Evolutionary conservation across 2,797 vertebrate species (phyloP), one percentile per base, ranked within the genome.

Genomic region (Muraenolepis orangiensis): DNA sequence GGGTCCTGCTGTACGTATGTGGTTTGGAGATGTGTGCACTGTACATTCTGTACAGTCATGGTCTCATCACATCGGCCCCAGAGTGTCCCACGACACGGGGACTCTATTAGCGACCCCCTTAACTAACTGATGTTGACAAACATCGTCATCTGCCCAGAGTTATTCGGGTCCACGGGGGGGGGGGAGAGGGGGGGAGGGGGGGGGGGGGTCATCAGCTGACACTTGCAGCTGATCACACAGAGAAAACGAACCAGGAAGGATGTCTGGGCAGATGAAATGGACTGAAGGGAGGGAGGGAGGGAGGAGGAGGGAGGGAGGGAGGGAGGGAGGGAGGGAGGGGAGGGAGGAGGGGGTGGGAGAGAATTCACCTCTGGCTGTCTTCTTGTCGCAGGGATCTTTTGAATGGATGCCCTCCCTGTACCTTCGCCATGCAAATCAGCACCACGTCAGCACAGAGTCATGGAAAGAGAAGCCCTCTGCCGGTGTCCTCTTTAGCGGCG

Each of bases 381-480:
- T 42, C 64, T 68, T 74, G 77, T 71, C 80, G 4, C 34, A 76
- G 76, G 66, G 76, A 69, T 71, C 75, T 61, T 82, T 79, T 80
- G 71, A 82, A 86, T 82, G 77, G 67, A 79, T 77, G 69, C 69
- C 61, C 20, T 42, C 77, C 51, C 78, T 80, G n/a, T n/a, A n/a
- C 81, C 77, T 1, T 7, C 16, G 46, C 18, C 31, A 82, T 84
- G 74, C 66, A 72, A 74, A 85, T 88, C 87, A 85, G 84, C 86
- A 82, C 85, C 82, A 80, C 83, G 89, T 91, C 90, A 91, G 88
- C 90, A 90, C 74, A 81, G n/a, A 80, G 76, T 64, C 1, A 78
- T 30, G 80, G 82, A 86, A 87, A 87, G 83, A 86, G 81, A 89
- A 87, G 82, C 76, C 80, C 80, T 71, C 28, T 51, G n/a, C n/a